Percentiles rank a stretch among this genome's conserved stretches.
phyloP scores from a whole-genome alignment of 2,888 invertebrate species.

The Drosophila flavopinicola region DNA sequence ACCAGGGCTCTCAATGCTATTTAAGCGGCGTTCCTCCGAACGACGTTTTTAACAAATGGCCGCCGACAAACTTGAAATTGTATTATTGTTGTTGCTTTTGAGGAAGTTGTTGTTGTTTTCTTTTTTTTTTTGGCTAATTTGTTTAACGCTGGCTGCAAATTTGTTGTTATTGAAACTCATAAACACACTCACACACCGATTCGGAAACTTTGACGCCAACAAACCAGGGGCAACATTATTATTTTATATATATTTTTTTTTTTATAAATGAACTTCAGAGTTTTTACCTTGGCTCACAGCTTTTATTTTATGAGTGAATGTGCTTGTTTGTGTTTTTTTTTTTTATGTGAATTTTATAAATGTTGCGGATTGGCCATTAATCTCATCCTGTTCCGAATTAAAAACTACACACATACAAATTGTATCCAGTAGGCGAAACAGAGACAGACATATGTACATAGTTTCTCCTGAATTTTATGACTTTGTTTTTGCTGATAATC shows the following conservation, averaged over 20 bases:
- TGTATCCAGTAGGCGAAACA: conserved; percentile 21
- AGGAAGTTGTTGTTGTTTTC: conserved; percentile 52
- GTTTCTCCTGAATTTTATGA: conserved; percentile 34
- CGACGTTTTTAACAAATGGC: conserved; percentile 60
- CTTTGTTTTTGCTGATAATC: conserved; percentile 44
- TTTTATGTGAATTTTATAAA: conserved; percentile 27
- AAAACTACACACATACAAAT: conserved; percentile 8
- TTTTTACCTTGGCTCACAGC: conserved; percentile 55
- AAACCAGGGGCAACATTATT: conserved; percentile 58
- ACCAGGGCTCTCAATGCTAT: conserved; percentile 72
- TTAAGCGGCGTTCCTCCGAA: conserved; percentile 62
- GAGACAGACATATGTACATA: conserved; percentile 47
- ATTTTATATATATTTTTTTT: conserved; percentile 28
- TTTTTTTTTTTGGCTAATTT: conserved; percentile 61
- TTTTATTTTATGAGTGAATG: conserved; percentile 38
- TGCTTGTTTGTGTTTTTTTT: conserved; percentile 26
- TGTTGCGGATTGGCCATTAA: conserved; percentile 34
- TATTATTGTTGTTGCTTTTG: conserved; percentile 38
- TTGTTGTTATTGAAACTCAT: conserved; percentile 59
- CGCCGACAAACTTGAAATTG: conserved; percentile 70
- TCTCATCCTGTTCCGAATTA: conserved; percentile 44
- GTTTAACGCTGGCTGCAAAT: conserved; percentile 68
- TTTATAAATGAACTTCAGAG: conserved; percentile 44
- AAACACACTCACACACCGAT: conserved; percentile 18
- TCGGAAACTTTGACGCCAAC: conserved; percentile 9